Conservation (phyloP, 2,113 vertebrate species). For the Colistium nudipinnis region DNA sequence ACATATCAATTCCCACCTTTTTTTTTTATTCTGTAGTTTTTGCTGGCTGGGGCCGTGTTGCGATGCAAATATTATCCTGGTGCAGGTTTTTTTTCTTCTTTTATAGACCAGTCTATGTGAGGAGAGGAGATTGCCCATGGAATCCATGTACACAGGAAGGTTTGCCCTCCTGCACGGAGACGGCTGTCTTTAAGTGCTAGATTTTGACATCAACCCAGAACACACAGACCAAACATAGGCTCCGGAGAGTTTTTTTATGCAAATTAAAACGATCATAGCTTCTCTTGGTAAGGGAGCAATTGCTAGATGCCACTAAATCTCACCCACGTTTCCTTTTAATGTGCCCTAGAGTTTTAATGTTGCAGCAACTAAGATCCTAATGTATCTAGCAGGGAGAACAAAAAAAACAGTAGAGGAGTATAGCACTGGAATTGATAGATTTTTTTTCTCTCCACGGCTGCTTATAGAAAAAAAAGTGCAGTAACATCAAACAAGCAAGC, state of each 20-base stretch:
- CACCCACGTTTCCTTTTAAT: background rate
- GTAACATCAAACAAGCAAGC: slow-evolving; percentile 48
- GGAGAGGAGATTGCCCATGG: too few species aligned
- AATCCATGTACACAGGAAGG: too few species aligned
- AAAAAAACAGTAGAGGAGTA: too few species aligned
- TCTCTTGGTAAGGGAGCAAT: too few species aligned
- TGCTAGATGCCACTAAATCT: background rate
- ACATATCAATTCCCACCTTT: slow-evolving; percentile 10
- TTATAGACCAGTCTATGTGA: too few species aligned
- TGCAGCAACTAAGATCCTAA: background rate
- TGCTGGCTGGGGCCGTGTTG: background rate
- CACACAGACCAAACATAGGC: too few species aligned
- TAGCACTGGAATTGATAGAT: slow-evolving; percentile 34
- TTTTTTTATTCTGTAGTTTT: background rate
- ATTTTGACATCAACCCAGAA: too few species aligned
- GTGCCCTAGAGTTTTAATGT: slow-evolving; percentile 4
- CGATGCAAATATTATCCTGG: background rate
- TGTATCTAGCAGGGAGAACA: slow-evolving; percentile 12
- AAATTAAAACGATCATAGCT: too few species aligned
- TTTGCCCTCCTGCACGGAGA: too few species aligned
- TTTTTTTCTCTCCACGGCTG: slow-evolving; percentile 20
- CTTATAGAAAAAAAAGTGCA: slow-evolving; percentile 32
- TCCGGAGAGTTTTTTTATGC: too few species aligned
- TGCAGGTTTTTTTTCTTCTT: too few species aligned
- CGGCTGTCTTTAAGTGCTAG: too few species aligned